phyloP scores from a whole-genome alignment of 1,140 invertebrate species.

The Coptotermes formosanus region DNA sequence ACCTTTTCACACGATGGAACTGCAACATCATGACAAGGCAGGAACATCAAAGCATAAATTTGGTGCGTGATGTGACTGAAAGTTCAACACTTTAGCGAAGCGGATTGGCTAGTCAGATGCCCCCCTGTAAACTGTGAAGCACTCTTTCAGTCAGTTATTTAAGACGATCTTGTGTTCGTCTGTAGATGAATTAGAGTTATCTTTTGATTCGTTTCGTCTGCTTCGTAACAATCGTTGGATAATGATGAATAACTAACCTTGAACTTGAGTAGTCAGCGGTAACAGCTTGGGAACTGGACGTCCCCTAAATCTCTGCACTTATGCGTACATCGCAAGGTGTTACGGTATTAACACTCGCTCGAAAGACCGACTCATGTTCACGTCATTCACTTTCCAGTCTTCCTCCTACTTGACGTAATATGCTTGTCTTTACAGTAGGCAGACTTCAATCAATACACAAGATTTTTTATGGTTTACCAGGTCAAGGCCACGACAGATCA shows the following conservation, averaged over 20 bases:
- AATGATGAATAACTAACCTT: background rate
- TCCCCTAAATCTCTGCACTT: background rate
- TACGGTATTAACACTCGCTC: background rate
- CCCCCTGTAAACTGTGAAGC: background rate
- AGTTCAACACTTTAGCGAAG: background rate
- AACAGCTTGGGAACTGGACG: background rate
- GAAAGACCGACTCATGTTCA: background rate
- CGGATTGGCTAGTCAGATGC: background rate
- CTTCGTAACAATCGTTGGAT: conserved; percentile 2
- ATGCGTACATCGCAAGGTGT: background rate
- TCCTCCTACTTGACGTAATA: background rate
- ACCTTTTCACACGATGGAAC: conserved; percentile 7
- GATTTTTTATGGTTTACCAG: too few relatives aligned
- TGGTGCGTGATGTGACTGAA: conserved; percentile 6
- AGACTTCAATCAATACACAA: too few relatives aligned
- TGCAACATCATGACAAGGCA: conserved; percentile 14
- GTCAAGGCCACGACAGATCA: too few relatives aligned
- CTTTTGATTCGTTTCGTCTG: background rate
- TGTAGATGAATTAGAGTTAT: background rate
- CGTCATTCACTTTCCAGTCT: background rate
- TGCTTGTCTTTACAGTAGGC: background rate
- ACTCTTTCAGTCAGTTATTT: background rate
- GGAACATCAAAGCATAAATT: conserved; percentile 13
- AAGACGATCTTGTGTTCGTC: background rate
- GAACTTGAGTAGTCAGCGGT: background rate